Conservation (phyloP, 2,797 vertebrate genomes). For the Danionella dracula region DNA sequence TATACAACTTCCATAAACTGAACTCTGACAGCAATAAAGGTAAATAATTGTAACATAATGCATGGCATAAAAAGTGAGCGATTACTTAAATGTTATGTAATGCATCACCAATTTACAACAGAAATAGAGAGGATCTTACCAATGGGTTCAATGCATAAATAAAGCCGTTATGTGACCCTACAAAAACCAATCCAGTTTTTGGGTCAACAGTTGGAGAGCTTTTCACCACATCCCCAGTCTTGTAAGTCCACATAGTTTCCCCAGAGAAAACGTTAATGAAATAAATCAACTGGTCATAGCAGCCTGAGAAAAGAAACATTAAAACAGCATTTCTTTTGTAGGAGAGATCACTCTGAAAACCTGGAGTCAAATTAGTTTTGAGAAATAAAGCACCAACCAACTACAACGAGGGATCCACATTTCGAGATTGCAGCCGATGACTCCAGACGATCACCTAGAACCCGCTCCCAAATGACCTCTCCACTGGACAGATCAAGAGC, state of each 20-base stretch:
- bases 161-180: slow-evolving; percentile 88
- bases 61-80: too few relatives aligned
- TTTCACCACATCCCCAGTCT: slow-evolving; percentile 82
- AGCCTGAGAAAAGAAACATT: slow-evolving; percentile 66
- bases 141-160: slow-evolving; percentile 84
- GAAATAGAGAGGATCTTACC: slow-evolving; percentile 58
- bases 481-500: slow-evolving; percentile 78
- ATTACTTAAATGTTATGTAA: too few relatives aligned
- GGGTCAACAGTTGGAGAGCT: slow-evolving; percentile 79
- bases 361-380: too few relatives aligned
- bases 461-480: slow-evolving; percentile 79
- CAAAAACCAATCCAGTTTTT: slow-evolving; percentile 73
- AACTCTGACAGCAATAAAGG: too few relatives aligned
- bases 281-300: slow-evolving; percentile 84
- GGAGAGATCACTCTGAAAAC: too few relatives aligned
- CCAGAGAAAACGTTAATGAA: slow-evolving; percentile 74
- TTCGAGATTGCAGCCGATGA: slow-evolving; percentile 82
- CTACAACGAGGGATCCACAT: slow-evolving; percentile 78
- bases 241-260: slow-evolving; percentile 78
- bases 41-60: too few relatives aligned
- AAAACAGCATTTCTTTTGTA: too few relatives aligned
- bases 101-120: not conserved
- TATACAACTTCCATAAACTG: too few relatives aligned
- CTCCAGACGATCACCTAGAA: slow-evolving; percentile 84
- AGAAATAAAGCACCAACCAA: slow-evolving; percentile 70